Percentiles rank a stretch among this genome's conserved stretches.
Evolutionary conservation across 1,140 invertebrate species (phyloP).

Genomic region (Euwallacea similis): DNA sequence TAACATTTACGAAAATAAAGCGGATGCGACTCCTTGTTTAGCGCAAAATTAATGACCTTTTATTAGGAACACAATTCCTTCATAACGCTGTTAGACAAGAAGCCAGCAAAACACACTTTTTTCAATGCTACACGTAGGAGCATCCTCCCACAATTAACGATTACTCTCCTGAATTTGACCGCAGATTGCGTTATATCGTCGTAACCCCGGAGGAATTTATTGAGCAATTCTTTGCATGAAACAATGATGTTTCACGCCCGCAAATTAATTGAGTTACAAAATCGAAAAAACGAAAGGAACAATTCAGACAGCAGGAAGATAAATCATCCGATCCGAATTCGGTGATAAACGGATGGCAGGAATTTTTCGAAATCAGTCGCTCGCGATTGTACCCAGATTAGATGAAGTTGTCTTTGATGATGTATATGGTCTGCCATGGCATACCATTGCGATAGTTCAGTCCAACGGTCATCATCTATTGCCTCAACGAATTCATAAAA

Average conservation of each 20-base stretch:
- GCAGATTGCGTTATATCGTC: neutral
- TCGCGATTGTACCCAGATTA: neutral
- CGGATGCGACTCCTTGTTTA: too few species aligned
- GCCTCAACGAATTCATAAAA: too few species aligned
- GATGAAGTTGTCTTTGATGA: conserved; percentile 5
- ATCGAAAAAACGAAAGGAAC: conserved; percentile 5
- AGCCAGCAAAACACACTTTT: neutral
- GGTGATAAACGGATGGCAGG: conserved; percentile 2
- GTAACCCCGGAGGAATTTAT: neutral
- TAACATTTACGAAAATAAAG: too few species aligned
- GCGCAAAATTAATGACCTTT: too few species aligned
- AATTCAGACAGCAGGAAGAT: neutral
- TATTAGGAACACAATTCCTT: too few species aligned
- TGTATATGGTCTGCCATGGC: neutral
- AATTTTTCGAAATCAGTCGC: neutral
- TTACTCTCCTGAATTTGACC: too few species aligned
- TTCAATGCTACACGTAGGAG: neutral
- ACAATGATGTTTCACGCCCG: conserved; percentile 1
- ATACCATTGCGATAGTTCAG: too few species aligned
- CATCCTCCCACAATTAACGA: too few species aligned
- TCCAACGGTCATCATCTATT: too few species aligned
- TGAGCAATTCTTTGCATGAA: neutral
- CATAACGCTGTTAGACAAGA: too few species aligned
- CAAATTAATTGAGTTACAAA: conserved; percentile 7
- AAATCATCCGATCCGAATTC: neutral